Evolutionary conservation across 2,113 vertebrate species (phyloP).

Genomic region (Cheirogaleus medius): DNA sequence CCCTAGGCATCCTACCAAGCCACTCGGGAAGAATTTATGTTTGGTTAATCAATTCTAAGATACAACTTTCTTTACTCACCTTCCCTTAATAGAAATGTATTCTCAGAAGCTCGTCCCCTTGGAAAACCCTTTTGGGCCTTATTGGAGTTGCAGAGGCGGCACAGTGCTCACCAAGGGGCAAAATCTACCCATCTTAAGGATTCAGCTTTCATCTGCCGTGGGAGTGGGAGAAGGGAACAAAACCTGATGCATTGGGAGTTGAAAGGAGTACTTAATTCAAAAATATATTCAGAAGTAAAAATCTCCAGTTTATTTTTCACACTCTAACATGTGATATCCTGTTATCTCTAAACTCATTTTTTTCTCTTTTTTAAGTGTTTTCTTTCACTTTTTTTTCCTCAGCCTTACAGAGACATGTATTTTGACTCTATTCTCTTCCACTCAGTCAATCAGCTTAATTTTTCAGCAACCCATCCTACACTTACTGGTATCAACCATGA

Average conservation of each 20-base stretch:
- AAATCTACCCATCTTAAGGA: neutral
- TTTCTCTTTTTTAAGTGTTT: neutral
- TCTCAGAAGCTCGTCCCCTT: neutral
- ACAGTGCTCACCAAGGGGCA: neutral
- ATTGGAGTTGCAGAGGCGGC: neutral
- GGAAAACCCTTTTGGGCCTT: neutral
- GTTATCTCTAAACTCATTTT: neutral
- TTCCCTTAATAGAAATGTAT: neutral
- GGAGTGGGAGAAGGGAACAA: neutral
- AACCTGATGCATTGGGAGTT: neutral
- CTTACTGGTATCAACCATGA: neutral
- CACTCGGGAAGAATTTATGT: neutral
- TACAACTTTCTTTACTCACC: neutral
- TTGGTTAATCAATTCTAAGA: neutral
- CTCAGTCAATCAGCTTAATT: neutral
- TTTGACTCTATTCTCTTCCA: neutral
- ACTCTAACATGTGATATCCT: neutral
- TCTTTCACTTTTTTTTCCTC: neutral
- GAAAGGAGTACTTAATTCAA: neutral
- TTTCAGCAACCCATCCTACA: neutral
- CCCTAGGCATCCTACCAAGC: neutral
- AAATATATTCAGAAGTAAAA: neutral
- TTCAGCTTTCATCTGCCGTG: neutral
- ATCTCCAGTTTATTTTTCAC: neutral
- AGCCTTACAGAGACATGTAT: neutral